phyloP scores from a whole-genome alignment of 2,113 vertebrate genomes.

The Pardalotus punctatus region DNA sequence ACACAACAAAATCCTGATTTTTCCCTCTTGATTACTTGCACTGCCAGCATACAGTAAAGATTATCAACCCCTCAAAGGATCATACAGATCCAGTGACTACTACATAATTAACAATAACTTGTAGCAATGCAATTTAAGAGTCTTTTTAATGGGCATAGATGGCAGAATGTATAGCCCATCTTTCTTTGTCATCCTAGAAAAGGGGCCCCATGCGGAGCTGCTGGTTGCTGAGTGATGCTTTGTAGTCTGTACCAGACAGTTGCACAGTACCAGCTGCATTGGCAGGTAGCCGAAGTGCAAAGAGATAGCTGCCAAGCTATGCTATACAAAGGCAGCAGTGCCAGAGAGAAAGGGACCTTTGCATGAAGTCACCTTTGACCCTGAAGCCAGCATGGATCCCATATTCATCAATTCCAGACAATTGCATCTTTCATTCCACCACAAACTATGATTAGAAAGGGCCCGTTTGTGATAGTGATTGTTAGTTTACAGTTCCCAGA shows the following conservation, averaged over 20 bases:
- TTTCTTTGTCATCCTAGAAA: constrained; percentile 85
- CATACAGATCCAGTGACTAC: constrained; percentile 77
- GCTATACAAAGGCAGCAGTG: constrained; percentile 82
- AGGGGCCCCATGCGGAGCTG: constrained; percentile 79
- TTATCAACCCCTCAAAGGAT: constrained; percentile 56
- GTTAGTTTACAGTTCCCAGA: constrained; percentile 75
- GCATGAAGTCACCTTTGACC: constrained; percentile 81
- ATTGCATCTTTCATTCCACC: constrained; percentile 90
- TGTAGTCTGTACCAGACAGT: constrained; percentile 83
- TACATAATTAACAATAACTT: constrained; percentile 83
- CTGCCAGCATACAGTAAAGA: constrained; percentile 12
- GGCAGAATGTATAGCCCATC: constrained; percentile 80
- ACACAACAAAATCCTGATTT: neutral
- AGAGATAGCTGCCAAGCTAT: constrained; percentile 84
- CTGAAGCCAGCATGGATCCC: constrained; percentile 84
- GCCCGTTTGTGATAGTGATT: constrained; percentile 62
- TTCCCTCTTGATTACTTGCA: neutral
- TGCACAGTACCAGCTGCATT: constrained; percentile 89
- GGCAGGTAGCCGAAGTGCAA: constrained; percentile 87
- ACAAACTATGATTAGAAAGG: constrained; percentile 80
- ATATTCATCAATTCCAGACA: constrained; percentile 91
- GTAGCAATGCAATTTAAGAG: constrained; percentile 78
- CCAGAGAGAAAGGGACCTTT: constrained; percentile 86
- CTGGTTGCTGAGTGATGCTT: constrained; percentile 86
- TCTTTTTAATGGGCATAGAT: constrained; percentile 74